Evolutionary conservation across 2,113 vertebrate genomes (phyloP).

Genomic region (Etheostoma spectabile): DNA sequence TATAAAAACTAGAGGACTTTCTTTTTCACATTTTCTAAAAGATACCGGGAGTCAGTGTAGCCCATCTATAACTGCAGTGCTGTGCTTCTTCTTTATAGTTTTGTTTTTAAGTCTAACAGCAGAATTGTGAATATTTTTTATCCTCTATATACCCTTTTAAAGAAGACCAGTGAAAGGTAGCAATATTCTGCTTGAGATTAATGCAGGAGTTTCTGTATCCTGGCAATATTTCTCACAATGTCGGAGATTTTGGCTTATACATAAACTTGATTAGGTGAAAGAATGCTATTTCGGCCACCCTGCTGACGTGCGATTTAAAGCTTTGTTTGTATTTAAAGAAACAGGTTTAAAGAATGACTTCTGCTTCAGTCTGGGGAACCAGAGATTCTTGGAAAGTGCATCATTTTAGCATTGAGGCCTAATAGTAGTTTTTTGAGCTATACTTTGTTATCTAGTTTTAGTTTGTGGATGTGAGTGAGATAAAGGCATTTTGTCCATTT

Average conservation of each 20-base stretch:
- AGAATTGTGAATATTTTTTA: background rate
- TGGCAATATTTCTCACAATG: constrained; percentile 5
- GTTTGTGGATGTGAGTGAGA: background rate
- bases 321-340: constrained; percentile 10
- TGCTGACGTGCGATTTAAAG: constrained; percentile 3
- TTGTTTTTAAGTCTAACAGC: constrained; percentile 28
- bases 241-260: constrained; percentile 9
- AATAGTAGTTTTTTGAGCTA: background rate
- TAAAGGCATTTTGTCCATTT: background rate
- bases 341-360: background rate
- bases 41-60: background rate
- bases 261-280: constrained; percentile 13
- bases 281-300: constrained; percentile 7
- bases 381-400: constrained; percentile 5
- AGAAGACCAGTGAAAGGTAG: background rate
- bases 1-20: background rate
- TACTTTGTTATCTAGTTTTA: background rate
- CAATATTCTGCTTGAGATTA: constrained; percentile 2
- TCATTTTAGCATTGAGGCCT: background rate
- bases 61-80: constrained; percentile 2
- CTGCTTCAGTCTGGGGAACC: background rate
- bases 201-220: background rate
- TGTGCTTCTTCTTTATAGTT: background rate
- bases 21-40: background rate
- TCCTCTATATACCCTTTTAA: constrained; percentile 12